Evolutionary conservation across 2,113 vertebrate species (phyloP).

Genomic region (Odocoileus hemionus): DNA sequence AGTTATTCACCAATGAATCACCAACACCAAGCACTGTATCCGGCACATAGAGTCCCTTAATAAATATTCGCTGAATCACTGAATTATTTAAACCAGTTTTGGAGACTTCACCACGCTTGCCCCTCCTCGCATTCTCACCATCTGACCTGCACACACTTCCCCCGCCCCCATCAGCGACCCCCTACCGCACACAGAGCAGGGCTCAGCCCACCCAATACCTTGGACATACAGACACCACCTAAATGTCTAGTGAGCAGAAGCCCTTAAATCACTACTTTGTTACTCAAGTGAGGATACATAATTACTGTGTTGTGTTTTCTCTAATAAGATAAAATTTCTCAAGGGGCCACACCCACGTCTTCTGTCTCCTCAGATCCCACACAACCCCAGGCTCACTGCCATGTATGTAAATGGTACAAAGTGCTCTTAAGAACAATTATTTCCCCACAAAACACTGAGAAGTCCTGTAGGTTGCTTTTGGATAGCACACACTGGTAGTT

Average conservation of each 20-base stretch:
- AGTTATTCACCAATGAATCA: not conserved
- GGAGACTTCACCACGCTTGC: not conserved
- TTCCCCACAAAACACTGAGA: not conserved
- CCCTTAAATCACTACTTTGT: not conserved
- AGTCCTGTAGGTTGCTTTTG: not conserved
- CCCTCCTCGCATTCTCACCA: too few species aligned
- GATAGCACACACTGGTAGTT: not conserved
- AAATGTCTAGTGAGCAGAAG: not conserved
- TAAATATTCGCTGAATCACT: not conserved
- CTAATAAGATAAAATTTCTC: not conserved
- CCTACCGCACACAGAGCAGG: not conserved
- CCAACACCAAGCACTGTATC: not conserved
- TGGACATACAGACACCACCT: not conserved
- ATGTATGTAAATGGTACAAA: not conserved
- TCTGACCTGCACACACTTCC: not conserved
- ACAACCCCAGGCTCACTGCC: not conserved
- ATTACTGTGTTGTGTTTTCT: not conserved
- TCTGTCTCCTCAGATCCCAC: not conserved
- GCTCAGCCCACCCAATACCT: not conserved
- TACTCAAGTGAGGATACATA: not conserved
- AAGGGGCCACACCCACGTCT: not conserved
- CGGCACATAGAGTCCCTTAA: not conserved
- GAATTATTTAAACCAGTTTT: not conserved
- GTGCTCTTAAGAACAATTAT: not conserved
- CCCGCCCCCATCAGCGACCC: rapidly evolving